Evolutionary conservation across 64 coral and sea anemone genomes (phyloP), one percentile per base, ranked within the genome.

Genomic region (Montipora foliosa): DNA sequence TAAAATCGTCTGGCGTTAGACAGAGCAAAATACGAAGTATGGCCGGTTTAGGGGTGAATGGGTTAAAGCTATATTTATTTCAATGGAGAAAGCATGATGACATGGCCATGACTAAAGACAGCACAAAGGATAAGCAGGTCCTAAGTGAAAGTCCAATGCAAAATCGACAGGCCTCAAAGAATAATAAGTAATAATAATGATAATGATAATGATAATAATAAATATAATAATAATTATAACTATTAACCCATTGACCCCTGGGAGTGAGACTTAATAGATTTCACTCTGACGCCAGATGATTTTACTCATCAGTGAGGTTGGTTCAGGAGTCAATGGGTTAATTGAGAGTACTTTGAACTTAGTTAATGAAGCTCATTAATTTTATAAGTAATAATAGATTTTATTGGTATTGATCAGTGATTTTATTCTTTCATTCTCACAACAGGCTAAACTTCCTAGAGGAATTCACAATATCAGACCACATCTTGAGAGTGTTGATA

Each of bases 391-490:
- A 37, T 37, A 37, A 37, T 37, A 37, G 37, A 37, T 37, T 37
- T 37, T 37, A 37, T 37, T 37, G 37, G 37, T 37, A 37, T 37
- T 64, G 14, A 64, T 15, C 9, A 14, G 9, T 15, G 14, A 64
- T 16, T 61, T 25, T 19, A 72, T 72, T 5, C 44, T 44, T 74
- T 49, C 10, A 79, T 21, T 69, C 6, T 81, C 0, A 37, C 72
- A 37, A 37, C 37, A 99, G 98, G 98, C 98, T 13, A 99, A 96
- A 91, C 89, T 99, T 80, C 98, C 98, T 2, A 89, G 98, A 52
- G 98, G 98, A 64, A 83, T 99, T 6, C 82, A 92, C 17, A 99
- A 99, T 57, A 99, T 99, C 75, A 79, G 98, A 48, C 98, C 98
- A 59, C 98, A 99, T 48, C 89, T 99, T 74, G 61, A 99, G 71